Evolutionary conservation across 2,113 vertebrate genomes (phyloP).

Genomic region (Oreotrochilus melanogaster): DNA sequence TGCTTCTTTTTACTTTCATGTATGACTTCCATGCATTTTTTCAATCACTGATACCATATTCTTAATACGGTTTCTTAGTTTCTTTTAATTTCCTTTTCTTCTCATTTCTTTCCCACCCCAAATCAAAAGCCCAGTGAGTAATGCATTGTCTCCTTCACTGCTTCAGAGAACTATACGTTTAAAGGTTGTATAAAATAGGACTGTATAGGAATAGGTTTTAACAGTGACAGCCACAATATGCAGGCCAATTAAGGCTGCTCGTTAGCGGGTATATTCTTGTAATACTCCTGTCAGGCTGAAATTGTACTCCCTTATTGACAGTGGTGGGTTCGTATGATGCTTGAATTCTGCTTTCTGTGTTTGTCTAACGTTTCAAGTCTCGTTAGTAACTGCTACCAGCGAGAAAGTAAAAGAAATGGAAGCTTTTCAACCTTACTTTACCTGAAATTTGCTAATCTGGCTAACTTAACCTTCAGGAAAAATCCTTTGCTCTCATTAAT

Average conservation of each 20-base stretch:
- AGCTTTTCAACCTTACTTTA: constrained; percentile 14
- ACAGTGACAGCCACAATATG: constrained; percentile 66
- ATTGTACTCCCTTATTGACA: constrained; percentile 56
- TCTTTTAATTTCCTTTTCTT: not conserved
- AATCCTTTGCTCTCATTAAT: constrained; percentile 44
- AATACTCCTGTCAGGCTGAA: constrained; percentile 55
- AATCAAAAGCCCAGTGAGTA: constrained; percentile 33
- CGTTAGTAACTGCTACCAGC: constrained; percentile 6
- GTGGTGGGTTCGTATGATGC: constrained; percentile 35
- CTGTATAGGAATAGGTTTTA: constrained; percentile 61
- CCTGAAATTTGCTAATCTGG: constrained; percentile 21
- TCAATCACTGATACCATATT: not conserved
- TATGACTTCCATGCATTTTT: not conserved
- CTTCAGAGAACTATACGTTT: constrained; percentile 24
- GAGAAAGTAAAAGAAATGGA: constrained; percentile 19
- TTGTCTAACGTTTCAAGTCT: constrained; percentile 27
- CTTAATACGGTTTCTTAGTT: not conserved
- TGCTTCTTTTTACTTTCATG: not conserved
- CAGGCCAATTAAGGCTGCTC: constrained; percentile 67
- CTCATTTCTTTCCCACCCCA: not conserved
- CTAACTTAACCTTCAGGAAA: constrained; percentile 45
- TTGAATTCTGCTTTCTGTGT: constrained; percentile 41
- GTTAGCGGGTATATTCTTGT: constrained; percentile 61
- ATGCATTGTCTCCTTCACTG: constrained; percentile 26
- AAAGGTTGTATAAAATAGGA: constrained; percentile 19